These are phyloP conservation scores for Cotesia typhae DNA, from an alignment of 1,140 invertebrate species.

Conservation along the genomic window DNA sequence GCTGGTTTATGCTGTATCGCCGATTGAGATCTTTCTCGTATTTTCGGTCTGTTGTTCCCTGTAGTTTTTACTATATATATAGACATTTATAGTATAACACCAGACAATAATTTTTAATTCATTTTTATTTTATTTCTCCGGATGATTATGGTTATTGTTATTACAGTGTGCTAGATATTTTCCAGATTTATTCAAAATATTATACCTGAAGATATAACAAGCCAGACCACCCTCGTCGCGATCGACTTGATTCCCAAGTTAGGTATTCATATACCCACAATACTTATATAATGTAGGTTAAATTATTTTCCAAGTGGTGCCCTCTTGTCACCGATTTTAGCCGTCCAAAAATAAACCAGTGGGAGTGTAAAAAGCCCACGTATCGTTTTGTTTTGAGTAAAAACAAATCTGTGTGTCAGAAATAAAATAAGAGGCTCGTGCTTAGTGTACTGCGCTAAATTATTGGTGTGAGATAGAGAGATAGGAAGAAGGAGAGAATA, in stretches of 20 bases:
- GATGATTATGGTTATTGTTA: neutral
- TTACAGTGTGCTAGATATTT: neutral
- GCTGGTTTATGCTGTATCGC: slow-evolving; percentile 34
- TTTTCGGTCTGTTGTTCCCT: too few species aligned
- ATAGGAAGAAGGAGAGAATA: neutral
- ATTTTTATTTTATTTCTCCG: too few species aligned
- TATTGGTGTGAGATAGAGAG: neutral
- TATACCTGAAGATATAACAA: neutral
- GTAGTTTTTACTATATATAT: too few species aligned
- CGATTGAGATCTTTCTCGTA: slow-evolving; percentile 7
- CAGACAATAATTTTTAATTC: too few species aligned
- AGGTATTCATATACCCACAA: neutral
- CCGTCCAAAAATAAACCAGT: too few species aligned
- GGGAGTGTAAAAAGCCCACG: too few species aligned
- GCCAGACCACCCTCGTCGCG: slow-evolving; percentile 25
- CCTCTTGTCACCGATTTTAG: slow-evolving; percentile 38
- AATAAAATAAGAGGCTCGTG: neutral
- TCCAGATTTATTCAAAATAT: neutral
- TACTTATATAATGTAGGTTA: slow-evolving; percentile 34
- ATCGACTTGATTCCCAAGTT: neutral
- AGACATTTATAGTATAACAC: too few species aligned
- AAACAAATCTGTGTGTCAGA: too few species aligned
- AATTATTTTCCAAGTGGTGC: slow-evolving; percentile 38
- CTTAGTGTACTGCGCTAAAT: neutral
- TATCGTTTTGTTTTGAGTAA: too few species aligned